These are phyloP conservation scores for Eledone cirrhosa DNA, from an alignment of 2,888 invertebrate genomes.

Conservation along the genomic window DNA sequence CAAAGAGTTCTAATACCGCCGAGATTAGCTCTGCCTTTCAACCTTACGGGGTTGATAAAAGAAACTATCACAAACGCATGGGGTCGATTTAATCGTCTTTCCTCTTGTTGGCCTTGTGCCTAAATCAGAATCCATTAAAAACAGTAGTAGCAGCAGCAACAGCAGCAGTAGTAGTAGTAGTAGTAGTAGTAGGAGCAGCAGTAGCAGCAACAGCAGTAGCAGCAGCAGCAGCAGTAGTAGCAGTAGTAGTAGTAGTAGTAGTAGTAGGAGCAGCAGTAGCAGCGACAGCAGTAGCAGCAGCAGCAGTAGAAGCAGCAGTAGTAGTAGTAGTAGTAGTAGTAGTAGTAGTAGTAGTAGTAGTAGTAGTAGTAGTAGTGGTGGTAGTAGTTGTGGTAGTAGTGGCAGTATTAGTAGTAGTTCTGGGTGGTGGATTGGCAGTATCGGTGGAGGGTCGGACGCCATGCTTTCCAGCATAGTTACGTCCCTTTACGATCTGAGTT, in stretches of 20 bases:
- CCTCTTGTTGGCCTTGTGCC: too few species aligned
- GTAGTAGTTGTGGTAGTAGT: background rate
- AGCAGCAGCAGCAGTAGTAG: background rate
- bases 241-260: background rate
- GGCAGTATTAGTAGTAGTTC: too few species aligned
- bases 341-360: constrained; percentile 20
- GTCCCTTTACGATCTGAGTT: too few species aligned
- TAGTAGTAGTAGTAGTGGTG: constrained; percentile 9
- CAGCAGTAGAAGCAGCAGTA: constrained; percentile 29
- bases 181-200: background rate
- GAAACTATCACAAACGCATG: too few species aligned
- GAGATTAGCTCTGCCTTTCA: too few species aligned
- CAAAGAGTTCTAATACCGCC: too few species aligned
- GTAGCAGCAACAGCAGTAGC: constrained; percentile 4
- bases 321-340: constrained; percentile 30
- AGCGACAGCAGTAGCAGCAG: constrained; percentile 27
- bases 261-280: constrained; percentile 15
- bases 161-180: background rate
- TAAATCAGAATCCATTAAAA: too few species aligned
- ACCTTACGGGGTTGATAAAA: too few species aligned
- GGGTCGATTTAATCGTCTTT: too few species aligned
- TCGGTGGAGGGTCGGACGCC: too few species aligned
- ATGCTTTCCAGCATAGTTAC: too few species aligned
- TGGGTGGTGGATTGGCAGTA: too few species aligned
- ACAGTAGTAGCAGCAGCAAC: background rate